Evolutionary conservation across 2,113 vertebrate genomes (phyloP), one percentile per base, ranked within the genome.

Genomic region (Antigone vipio): DNA sequence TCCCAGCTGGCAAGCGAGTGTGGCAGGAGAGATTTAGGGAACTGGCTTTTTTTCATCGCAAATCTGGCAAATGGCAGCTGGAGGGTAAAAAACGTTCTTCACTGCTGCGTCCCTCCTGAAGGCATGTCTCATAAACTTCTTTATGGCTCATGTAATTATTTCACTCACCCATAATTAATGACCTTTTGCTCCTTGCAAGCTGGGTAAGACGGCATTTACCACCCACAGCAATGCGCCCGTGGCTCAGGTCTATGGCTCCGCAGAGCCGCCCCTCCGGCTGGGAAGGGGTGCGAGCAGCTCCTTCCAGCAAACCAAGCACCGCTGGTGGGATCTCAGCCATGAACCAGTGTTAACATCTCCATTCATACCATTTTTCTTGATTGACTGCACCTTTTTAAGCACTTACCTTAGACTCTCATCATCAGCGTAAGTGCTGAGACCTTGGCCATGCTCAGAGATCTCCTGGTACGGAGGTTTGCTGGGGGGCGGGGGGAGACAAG

Each of bases 201-300:
- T 74, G 64, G 20, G 30, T 66, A 14, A 75, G 68, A 29, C 2
- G 15, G 29, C 20, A 87, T 62, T 77, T 19, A 35, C 44, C 81
- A 53, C 12, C 34, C 30, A 42, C 0, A 0, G 52, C 19, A 19
- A 4, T 2, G 29, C 50, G 71, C 50, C 52, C 1, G 0, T 71
- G 75, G 44, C 53, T 86, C 26, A 30, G 9, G 3, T 19, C 60
- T 40, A 0, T 32, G 59, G 49, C 45, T 84, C 76, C 52, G 64
- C 80, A 77, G 50, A 81, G 38, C 68, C 2, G 1, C 62, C 55
- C 62, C 67, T 56, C 67, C 27, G 15, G 38, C 50, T 74, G 71
- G 50, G 32, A 26, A 47, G 3, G 8, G 21, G 3, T 30, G 5
- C 2, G 10, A 83, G 68, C 66, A 55, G 24, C 42, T 80, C 72